Conservation (phyloP, 2,888 invertebrate species). For the Salticus scenicus region DNA sequence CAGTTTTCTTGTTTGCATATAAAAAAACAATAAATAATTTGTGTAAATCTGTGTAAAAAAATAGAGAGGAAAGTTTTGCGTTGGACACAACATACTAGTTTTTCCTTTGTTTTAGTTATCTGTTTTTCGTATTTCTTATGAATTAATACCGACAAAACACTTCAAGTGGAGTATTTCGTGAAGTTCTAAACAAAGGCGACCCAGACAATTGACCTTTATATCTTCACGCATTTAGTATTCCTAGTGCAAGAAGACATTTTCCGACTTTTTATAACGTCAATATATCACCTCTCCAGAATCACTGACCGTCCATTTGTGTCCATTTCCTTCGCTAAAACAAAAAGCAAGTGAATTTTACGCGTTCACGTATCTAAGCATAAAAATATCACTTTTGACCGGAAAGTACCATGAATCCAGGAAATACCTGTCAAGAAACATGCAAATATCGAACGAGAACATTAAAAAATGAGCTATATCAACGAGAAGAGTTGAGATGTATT, state of each 20-base stretch:
- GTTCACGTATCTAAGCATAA: background rate
- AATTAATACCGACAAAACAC: too few species aligned
- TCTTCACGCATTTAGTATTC: background rate
- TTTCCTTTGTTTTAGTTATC: too few species aligned
- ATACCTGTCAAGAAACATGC: background rate
- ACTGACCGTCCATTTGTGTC: slow-evolving; percentile 3
- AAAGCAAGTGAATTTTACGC: background rate
- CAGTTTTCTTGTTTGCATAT: too few species aligned
- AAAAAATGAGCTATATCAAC: background rate
- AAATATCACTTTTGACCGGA: background rate
- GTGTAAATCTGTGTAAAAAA: too few species aligned
- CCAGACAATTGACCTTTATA: background rate
- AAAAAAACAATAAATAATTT: too few species aligned
- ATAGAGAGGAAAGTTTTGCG: too few species aligned
- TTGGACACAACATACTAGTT: too few species aligned
- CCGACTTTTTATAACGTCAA: background rate
- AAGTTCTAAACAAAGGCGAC: background rate
- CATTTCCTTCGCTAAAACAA: slow-evolving; percentile 6
- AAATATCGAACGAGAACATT: background rate
- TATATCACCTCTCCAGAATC: background rate
- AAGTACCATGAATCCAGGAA: background rate
- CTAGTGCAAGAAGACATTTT: background rate
- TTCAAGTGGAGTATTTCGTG: background rate
- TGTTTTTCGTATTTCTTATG: too few species aligned
- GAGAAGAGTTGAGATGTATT: background rate